Percentiles rank a stretch among this genome's conserved stretches.
These are phyloP conservation scores for Abrostola tripartita DNA, from an alignment of 2,888 invertebrate species.

Conservation along the genomic window DNA sequence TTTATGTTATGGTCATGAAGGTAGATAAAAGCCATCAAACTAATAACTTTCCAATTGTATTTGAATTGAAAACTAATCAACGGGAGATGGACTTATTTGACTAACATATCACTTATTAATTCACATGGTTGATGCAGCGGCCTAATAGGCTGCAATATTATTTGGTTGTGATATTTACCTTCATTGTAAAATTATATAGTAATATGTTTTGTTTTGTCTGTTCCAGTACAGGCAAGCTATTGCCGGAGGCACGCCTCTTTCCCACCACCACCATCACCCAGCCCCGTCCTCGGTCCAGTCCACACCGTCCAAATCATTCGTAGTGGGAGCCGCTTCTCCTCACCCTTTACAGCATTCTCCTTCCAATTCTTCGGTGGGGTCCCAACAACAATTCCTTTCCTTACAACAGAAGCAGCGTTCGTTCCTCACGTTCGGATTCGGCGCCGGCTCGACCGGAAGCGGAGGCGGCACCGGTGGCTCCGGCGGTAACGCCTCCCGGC, in stretches of 20 bases:
- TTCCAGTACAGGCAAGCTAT: slow-evolving; percentile 96
- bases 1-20: slow-evolving; percentile 65
- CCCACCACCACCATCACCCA: slow-evolving; percentile 81
- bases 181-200: slow-evolving; percentile 3
- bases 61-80: slow-evolving; percentile 81
- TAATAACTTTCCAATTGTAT: slow-evolving; percentile 83
- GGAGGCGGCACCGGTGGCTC: slow-evolving; percentile 93
- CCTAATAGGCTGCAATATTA: slow-evolving; percentile 42
- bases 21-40: slow-evolving; percentile 79
- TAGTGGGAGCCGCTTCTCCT: slow-evolving; percentile 74
- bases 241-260: slow-evolving; percentile 87
- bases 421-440: slow-evolving; percentile 99
- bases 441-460: slow-evolving; percentile 90
- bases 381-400: slow-evolving; percentile 88
- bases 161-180: slow-evolving; percentile 21
- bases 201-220: slow-evolving; percentile 55
- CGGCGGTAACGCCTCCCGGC: slow-evolving; percentile 92
- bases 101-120: slow-evolving; percentile 75
- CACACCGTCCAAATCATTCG: slow-evolving; percentile 90
- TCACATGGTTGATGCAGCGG: slow-evolving; percentile 52
- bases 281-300: slow-evolving; percentile 88
- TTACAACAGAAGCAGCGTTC: slow-evolving; percentile 99
- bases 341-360: slow-evolving; percentile 82
- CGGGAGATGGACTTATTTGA: slow-evolving; percentile 82
- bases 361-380: slow-evolving; percentile 84